Conservation (phyloP, 2,888 invertebrate species). For the Caenorhabditis japonica region DNA sequence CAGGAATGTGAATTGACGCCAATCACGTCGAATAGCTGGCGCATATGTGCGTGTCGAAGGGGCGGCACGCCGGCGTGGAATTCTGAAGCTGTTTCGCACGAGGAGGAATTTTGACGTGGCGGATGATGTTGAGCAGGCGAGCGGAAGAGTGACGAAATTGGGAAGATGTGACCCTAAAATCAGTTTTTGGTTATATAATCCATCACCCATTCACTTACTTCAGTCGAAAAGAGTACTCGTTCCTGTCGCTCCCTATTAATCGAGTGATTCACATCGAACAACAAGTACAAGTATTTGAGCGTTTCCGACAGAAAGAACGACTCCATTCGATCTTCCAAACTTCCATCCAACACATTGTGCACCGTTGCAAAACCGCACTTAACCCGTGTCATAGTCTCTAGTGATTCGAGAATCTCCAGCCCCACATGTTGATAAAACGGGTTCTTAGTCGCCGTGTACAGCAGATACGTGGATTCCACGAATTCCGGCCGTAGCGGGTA, state of each 20-base stretch:
- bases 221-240: constrained; percentile 82
- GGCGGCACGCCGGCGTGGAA: constrained; percentile 32
- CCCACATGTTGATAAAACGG: constrained; percentile 83
- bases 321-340: constrained; percentile 82
- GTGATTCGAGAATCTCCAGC: constrained; percentile 80
- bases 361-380: constrained; percentile 83
- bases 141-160: constrained; percentile 17
- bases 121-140: constrained; percentile 3
- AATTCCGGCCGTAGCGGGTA: constrained; percentile 83
- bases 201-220: constrained; percentile 79
- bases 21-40: constrained; percentile 33
- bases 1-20: constrained; percentile 43
- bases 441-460: constrained; percentile 81
- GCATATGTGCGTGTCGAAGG: constrained; percentile 34
- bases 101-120: constrained; percentile 5
- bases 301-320: constrained; percentile 83
- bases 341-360: constrained; percentile 82
- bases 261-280: constrained; percentile 82
- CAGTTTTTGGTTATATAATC: background rate
- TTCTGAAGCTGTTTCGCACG: constrained; percentile 30
- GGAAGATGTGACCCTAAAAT: constrained; percentile 43
- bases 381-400: constrained; percentile 70
- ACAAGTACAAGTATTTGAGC: constrained; percentile 82
- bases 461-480: constrained; percentile 82
- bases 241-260: constrained; percentile 80